Conservation (phyloP, 2,797 vertebrate genomes). For the Nothura maculosa region DNA sequence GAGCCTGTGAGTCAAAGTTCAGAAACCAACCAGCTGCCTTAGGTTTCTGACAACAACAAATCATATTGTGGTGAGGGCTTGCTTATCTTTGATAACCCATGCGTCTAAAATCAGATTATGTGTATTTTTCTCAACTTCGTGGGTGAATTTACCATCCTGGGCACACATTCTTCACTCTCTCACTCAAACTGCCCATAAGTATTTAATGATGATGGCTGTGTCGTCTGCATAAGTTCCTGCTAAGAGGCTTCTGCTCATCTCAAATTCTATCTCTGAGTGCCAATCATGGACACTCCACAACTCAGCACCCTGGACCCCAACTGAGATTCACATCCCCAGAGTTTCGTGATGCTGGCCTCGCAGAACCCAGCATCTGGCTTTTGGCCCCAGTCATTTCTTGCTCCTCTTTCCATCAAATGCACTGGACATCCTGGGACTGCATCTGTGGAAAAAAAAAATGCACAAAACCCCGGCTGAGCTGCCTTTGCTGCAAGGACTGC, state of each 20-base stretch:
- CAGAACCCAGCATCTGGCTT: not conserved
- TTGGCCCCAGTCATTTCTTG: rapidly evolving
- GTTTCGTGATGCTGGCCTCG: not conserved
- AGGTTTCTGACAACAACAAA: conserved; percentile 80
- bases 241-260: conserved; percentile 40
- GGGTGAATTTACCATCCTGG: conserved; percentile 51
- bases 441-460: not conserved
- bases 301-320: conserved; percentile 10
- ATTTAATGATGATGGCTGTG: conserved; percentile 50
- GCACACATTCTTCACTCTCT: conserved; percentile 47
- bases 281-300: not conserved
- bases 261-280: not conserved
- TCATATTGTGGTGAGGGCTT: conserved; percentile 40
- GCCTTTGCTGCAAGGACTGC: not conserved
- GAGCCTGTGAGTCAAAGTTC: conserved; percentile 68
- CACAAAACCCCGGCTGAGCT: not conserved
- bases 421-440: rapidly evolving
- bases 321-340: conserved; percentile 42
- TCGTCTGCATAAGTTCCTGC: conserved; percentile 54
- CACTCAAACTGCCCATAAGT: conserved; percentile 35
- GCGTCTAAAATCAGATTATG: conserved; percentile 58
- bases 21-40: conserved; percentile 74
- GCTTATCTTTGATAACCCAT: conserved; percentile 66
- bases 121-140: conserved; percentile 48
- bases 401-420: not conserved